Evolutionary conservation across 2,797 vertebrate genomes (phyloP).

Genomic region (Hozukius guyotensis): DNA sequence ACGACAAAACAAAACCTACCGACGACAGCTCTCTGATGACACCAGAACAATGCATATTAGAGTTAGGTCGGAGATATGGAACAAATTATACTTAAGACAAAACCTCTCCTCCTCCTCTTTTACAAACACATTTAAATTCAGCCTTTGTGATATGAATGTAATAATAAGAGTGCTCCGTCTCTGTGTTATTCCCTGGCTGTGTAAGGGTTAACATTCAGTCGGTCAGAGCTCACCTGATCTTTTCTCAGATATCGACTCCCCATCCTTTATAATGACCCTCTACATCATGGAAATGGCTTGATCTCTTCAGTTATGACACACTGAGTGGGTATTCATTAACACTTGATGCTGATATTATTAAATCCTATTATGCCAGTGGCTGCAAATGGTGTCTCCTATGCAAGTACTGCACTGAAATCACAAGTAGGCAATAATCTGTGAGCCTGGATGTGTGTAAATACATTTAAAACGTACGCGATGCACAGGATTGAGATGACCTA

Average conservation of each 20-base stretch:
- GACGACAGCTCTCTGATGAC: constrained; percentile 27
- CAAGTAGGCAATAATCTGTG: constrained; percentile 25
- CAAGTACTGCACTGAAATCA: constrained; percentile 26
- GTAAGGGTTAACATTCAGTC: constrained; percentile 59
- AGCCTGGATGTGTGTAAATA: constrained; percentile 13
- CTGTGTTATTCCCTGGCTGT: not conserved
- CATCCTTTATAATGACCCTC: constrained; percentile 67
- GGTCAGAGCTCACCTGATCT: constrained; percentile 70
- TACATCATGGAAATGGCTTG: constrained; percentile 75
- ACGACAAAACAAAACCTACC: constrained; percentile 14
- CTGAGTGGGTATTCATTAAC: constrained; percentile 80
- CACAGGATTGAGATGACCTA: not conserved
- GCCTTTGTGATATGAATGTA: not conserved
- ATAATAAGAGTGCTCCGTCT: not conserved
- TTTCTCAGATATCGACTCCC: constrained; percentile 66
- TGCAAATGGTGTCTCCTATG: constrained; percentile 35
- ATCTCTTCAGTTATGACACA: constrained; percentile 74
- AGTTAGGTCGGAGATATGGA: constrained; percentile 6
- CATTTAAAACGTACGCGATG: constrained; percentile 8
- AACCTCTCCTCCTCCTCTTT: not conserved
- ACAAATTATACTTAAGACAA: not conserved
- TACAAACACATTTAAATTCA: not conserved
- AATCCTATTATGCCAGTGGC: constrained; percentile 64
- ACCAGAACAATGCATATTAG: not conserved
- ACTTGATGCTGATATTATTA: constrained; percentile 69